Evolutionary conservation across 1,140 invertebrate species (phyloP), one percentile per base, ranked within the genome.

Genomic region (Bombus balteatus): DNA sequence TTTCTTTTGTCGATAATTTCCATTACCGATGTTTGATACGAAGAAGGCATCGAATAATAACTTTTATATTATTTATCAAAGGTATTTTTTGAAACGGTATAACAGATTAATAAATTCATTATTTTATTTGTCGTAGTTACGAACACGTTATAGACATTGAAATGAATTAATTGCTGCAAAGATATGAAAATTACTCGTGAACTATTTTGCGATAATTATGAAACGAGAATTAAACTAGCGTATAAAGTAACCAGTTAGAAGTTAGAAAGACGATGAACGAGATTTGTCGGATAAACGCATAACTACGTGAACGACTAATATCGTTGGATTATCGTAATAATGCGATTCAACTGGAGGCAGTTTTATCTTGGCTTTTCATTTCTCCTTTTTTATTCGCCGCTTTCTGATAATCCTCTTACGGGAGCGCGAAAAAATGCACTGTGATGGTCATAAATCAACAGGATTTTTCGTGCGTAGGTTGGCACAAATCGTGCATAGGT

Each of bases 321-420:
- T 37, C 62, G 13, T 6, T 28, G 77, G 65, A 79, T 79, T 79
- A 79, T 79, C 25, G 34, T 47, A 37, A 79, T 79, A 78, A 79
- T n/a, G 6, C n/a, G 62, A 68, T 47, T 47, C 41, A 25, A n/a
- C 25, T 77, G 9, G 32, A 79, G 41, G 41, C 37, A 68, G 47
- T 68, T 66, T 68, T 43, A 68, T 68, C 77, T 32, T 41, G 41
- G 12, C 32, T 79, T 79, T 68, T 47, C 12, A 34, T 68, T 65
- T 68, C 41, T 13, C 25, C 5, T 47, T 76, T 59, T 78, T 79
- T 68, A 37, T 18, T 68, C 32, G 6, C 12, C 77, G 4, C 43
- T 47, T 43, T 37, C 13, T 79, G 41, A 79, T 68, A 79, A 79
- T 68, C 77, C 77, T 65, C 77, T 79, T 79, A 79, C 9, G 1